Evolutionary conservation across 2,797 vertebrate species (phyloP).

Genomic region (Anguilla anguilla): DNA sequence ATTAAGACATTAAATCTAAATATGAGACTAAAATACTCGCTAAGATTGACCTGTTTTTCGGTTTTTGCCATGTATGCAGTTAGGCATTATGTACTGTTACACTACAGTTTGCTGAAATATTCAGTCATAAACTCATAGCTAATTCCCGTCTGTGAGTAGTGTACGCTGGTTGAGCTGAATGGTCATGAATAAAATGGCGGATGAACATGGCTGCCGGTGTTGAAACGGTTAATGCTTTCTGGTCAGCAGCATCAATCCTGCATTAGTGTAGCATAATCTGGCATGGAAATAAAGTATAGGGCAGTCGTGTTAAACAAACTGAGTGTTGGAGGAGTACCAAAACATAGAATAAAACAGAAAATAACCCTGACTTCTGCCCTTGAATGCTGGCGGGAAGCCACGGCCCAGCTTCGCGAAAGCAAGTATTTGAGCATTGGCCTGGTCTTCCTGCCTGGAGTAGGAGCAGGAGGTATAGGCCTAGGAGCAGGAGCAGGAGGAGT

Average conservation of each 20-base stretch:
- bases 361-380: slow-evolving; percentile 9
- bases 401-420: slow-evolving; percentile 28
- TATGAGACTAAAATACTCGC: no score
- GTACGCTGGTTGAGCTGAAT: not conserved
- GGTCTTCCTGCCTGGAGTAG: not conserved
- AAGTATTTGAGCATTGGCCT: not conserved
- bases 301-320: slow-evolving; percentile 47
- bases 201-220: not conserved
- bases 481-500: not conserved
- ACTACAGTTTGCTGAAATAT: not conserved
- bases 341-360: slow-evolving; percentile 38
- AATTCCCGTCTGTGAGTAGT: not conserved
- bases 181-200: not conserved
- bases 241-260: slow-evolving; percentile 42
- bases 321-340: slow-evolving; percentile 46
- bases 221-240: slow-evolving; percentile 33
- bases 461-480: not conserved
- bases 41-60: no score
- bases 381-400: slow-evolving; percentile 41
- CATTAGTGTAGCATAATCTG: slow-evolving; percentile 38
- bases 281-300: slow-evolving; percentile 49
- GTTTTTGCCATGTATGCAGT: no score
- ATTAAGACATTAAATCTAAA: no score
- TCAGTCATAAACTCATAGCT: not conserved
- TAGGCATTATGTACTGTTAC: not conserved